Base-by-base conservation (phyloP, 2,888 invertebrate species). In the Gortyna flavago region DNA sequence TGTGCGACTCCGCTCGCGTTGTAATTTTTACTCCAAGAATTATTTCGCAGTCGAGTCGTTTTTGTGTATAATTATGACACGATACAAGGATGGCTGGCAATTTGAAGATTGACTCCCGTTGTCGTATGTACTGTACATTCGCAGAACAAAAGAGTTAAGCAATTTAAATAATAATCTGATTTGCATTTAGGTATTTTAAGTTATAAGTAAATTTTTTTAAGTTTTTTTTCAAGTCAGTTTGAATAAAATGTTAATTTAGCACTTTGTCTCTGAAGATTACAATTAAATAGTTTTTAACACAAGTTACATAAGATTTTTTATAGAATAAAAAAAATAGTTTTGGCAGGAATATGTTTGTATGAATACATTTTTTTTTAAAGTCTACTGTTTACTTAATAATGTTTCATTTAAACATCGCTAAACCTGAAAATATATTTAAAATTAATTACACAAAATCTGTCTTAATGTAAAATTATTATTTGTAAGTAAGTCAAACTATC, bases 291-390 rank as follows among this genome's bases (percentile, higher is more conserved):
- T 54, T 59, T 69, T 44, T 8, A 81, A 67, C 29, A 67, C 35
- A 77, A 61, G 35, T 65, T 29, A 84, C 21, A 21, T 70, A 61
- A 38, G 29, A 79, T 38, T 83, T 70, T 54, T 66, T 66, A 29
- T 67, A 70, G 16, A 74, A 72, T 80, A 62, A 83, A 62, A 13
- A 29, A 29, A 51, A 66, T 62, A 65, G 68, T 78, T 57, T 82
- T 89, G 90, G 90, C 87, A 89, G 89, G 90, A 90, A 86, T 84
- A 80, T 75, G 75, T 84, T 81, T 85, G 78, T 88, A 68, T 73
- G 84, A 64, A 75, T 85, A 70, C 51, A 72, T 71, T 71, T 77
- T 82, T 29, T 68, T 68, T 65, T 83, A 83, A 84, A 85, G 32
- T 66, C 62, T 69, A 78, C 72, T 65, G 71, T 29, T 54, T 74